Conservation (phyloP, 2,888 invertebrate genomes). For the Caenorhabditis panamensis region DNA sequence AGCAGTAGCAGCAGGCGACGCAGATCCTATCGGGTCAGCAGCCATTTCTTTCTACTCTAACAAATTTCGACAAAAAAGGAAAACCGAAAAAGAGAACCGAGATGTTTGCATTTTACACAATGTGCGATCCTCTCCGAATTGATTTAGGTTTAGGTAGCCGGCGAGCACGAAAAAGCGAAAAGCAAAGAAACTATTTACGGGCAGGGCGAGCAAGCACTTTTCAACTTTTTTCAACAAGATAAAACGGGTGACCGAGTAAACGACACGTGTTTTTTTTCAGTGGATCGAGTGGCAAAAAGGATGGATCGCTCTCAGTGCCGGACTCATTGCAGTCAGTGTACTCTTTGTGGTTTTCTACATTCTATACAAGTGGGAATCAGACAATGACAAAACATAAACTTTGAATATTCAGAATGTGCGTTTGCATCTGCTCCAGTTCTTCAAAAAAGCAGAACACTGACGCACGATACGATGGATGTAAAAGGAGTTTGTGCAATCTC, state of each 20-base stretch:
- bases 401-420: conserved; percentile 65
- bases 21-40: conserved; percentile 26
- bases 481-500: conserved; percentile 73
- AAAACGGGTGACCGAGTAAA: conserved; percentile 9
- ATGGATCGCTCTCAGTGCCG: conserved; percentile 71
- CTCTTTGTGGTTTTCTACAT: conserved; percentile 77
- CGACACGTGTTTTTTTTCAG: conserved; percentile 64
- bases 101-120: conserved; percentile 57
- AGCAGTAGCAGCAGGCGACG: background rate
- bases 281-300: conserved; percentile 78
- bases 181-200: conserved; percentile 55
- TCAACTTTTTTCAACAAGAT: conserved; percentile 50
- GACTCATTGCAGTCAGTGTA: conserved; percentile 69
- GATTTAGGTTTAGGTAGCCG: conserved; percentile 54
- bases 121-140: conserved; percentile 42
- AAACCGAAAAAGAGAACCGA: conserved; percentile 2
- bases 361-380: conserved; percentile 68
- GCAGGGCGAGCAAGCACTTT: conserved; percentile 36
- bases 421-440: conserved; percentile 70
- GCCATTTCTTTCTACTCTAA: background rate
- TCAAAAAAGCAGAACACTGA: conserved; percentile 71
- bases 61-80: conserved; percentile 28
- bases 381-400: conserved; percentile 5
- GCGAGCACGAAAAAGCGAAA: conserved; percentile 57
- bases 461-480: conserved; percentile 74